Evolutionary conservation across 1,140 invertebrate genomes (phyloP).

Genomic region (Drosophila equinoxialis): DNA sequence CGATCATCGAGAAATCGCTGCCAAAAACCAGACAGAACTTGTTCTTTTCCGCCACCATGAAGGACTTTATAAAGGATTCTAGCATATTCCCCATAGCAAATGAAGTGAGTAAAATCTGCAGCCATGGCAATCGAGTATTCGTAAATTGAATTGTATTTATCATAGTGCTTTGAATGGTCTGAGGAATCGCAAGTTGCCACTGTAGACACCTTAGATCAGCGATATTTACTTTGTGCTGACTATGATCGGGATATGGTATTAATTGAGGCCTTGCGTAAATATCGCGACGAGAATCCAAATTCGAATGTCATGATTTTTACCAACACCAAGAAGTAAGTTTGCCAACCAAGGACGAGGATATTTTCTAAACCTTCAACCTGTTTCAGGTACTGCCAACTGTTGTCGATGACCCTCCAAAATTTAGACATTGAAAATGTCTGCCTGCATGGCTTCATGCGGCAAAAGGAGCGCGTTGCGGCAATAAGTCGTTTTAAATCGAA

Average conservation of each 20-base stretch:
- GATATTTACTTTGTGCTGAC: slow-evolving; percentile 94
- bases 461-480: slow-evolving; percentile 90
- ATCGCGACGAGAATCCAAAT: slow-evolving; percentile 87
- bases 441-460: slow-evolving; percentile 93
- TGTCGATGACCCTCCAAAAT: slow-evolving; percentile 93
- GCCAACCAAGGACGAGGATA: background rate
- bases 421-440: slow-evolving; percentile 94
- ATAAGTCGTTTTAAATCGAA: slow-evolving; percentile 94
- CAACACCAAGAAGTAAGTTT: slow-evolving; percentile 95
- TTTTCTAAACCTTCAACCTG: slow-evolving; percentile 8
- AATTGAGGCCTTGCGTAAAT: slow-evolving; percentile 93
- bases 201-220: slow-evolving; percentile 94
- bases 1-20: slow-evolving; percentile 91
- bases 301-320: slow-evolving; percentile 96
- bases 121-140: no score
- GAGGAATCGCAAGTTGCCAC: slow-evolving; percentile 89
- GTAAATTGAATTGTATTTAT: no score
- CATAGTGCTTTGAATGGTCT: slow-evolving; percentile 85
- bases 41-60: slow-evolving; percentile 98
- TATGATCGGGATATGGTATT: slow-evolving; percentile 97
- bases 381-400: slow-evolving; percentile 90
- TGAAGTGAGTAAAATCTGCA: slow-evolving; percentile 49
- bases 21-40: slow-evolving; percentile 93
- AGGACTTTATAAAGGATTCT: slow-evolving; percentile 87
- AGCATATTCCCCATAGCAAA: slow-evolving; percentile 79